Base-by-base conservation (phyloP, 2,888 invertebrate genomes). In the Polia nebulosa region DNA sequence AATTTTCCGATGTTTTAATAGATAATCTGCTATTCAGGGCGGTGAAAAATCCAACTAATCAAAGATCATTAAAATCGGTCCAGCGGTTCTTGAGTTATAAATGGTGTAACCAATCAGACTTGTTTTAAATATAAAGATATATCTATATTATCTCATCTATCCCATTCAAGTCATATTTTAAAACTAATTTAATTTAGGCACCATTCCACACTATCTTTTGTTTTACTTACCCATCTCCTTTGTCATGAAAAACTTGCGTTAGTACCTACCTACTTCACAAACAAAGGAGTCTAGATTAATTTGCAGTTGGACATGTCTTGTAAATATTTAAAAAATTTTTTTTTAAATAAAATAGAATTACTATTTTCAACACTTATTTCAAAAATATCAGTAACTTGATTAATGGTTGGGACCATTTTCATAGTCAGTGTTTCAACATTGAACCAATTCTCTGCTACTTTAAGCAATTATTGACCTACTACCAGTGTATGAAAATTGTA, bases 241-340 rank as follows among this genome's bases (percentile, higher is more conserved):
- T 52, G 52, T 52, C 20, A 32, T 52, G 20, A 32, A 52, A 52
- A 52, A 32, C 13, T 13, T 52, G 11, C 20, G 13, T 9, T n/a
- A 49, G 27, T 49, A 9, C 17, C 0, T n/a, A 36, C 36, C 3
- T n/a, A 1, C 13, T 7, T 6, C 6, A 20, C 52, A 32, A 52
- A 41, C 39, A 41, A 52, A 52, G 52, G 20, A 52, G 32, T 32
- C 3, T 52, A 52, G 20, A 51, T 32, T 32, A 11, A 29, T 49
- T 22, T 4, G 13, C 9, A 1, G 0, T 22, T 22, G 1, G 1
- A 22, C 20, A 22, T 20, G 49, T 49, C 17, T 17, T 49, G 27
- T 49, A 22, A 22, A 45, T 15, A 22, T 44, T 41, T 1, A 41
- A n/a, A 45, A 22, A 15, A 25, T 13, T 15, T 2, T 22, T 45